Percentiles rank a stretch among this genome's conserved stretches.
These are phyloP conservation scores for Kryptopterus vitreolus DNA, from an alignment of 2,797 vertebrate genomes.

Conservation along the genomic window DNA sequence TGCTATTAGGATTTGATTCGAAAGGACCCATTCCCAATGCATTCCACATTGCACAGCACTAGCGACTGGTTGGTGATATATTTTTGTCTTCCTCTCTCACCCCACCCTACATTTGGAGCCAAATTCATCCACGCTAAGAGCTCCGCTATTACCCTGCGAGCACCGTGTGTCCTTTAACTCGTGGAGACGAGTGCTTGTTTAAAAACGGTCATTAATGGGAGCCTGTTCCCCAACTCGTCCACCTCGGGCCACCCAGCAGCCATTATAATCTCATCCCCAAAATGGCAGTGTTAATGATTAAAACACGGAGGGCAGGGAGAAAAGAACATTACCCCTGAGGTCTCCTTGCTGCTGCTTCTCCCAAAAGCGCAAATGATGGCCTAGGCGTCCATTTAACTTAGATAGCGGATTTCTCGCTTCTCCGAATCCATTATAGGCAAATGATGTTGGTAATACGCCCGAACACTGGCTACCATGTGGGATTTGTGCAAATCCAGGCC, in stretches of 20 bases:
- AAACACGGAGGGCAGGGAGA: slow-evolving; percentile 48
- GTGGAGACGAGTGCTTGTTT: slow-evolving; percentile 54
- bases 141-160: slow-evolving; percentile 48
- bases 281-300: slow-evolving; percentile 59
- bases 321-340: slow-evolving; percentile 51
- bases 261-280: slow-evolving; percentile 55
- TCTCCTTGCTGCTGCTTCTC: slow-evolving; percentile 45
- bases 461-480: slow-evolving; percentile 31
- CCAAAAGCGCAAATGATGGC: slow-evolving; percentile 55
- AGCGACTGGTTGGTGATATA: background rate
- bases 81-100: slow-evolving; percentile 1
- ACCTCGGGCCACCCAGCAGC: slow-evolving; percentile 46
- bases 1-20: background rate
- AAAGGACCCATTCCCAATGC: background rate
- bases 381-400: slow-evolving; percentile 57
- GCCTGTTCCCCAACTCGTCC: slow-evolving; percentile 43
- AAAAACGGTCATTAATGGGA: slow-evolving; percentile 57
- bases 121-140: slow-evolving; percentile 40
- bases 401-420: slow-evolving; percentile 49
- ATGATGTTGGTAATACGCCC: slow-evolving; percentile 50
- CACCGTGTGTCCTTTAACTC: slow-evolving; percentile 47
- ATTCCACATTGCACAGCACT: background rate
- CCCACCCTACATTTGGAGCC: slow-evolving; percentile 11
- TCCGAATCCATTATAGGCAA: slow-evolving; percentile 56
- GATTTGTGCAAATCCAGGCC: slow-evolving; percentile 39